phyloP scores from a whole-genome alignment of 2,797 vertebrate species.

The Myioborus miniatus region DNA sequence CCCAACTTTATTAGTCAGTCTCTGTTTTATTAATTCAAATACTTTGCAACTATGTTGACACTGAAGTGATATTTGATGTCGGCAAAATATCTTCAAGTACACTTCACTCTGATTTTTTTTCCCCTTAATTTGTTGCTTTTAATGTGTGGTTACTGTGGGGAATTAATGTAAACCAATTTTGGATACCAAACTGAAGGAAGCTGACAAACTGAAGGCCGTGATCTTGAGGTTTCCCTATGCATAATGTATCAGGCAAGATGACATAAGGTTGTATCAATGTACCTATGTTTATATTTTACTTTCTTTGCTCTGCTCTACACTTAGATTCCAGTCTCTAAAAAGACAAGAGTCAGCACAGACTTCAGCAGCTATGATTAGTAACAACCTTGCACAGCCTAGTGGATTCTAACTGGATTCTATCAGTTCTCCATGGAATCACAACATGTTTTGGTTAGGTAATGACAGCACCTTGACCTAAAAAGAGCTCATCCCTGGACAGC shows the following conservation, averaged over 20 bases:
- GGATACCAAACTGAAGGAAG: background rate
- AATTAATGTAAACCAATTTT: background rate
- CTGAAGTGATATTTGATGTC: accelerated
- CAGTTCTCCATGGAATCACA: background rate
- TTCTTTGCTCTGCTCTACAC: background rate
- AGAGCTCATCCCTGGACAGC: background rate
- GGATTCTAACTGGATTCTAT: background rate
- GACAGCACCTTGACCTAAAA: background rate
- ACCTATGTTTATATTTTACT: background rate
- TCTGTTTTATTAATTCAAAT: background rate
- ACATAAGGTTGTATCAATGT: background rate
- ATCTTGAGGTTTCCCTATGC: background rate
- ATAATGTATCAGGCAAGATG: background rate
- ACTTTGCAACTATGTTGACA: background rate
- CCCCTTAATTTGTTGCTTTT: background rate
- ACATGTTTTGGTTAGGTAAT: background rate
- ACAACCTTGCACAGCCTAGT: background rate
- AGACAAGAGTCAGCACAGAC: background rate
- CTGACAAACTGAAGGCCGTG: background rate
- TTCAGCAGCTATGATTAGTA: background rate
- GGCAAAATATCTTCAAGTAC: background rate
- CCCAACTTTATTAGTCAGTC: background rate
- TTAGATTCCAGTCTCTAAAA: background rate
- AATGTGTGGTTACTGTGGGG: background rate
- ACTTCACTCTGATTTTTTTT: background rate